Percentiles rank a stretch among this genome's conserved stretches.
phyloP scores from a whole-genome alignment of 2,113 vertebrate genomes.

The Mustela nigripes region DNA sequence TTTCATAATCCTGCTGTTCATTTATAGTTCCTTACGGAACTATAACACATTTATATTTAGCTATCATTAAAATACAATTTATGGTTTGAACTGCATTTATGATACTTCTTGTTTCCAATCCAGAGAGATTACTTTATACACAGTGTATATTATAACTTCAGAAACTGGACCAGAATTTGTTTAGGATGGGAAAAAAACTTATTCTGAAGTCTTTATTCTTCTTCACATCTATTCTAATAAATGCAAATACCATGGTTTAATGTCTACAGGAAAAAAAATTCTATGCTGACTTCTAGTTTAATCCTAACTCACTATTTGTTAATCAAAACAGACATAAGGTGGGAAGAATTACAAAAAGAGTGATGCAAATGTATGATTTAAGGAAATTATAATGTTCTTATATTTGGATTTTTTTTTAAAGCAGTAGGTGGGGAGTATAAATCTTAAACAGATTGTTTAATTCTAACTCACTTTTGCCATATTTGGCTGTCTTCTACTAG shows the following conservation, averaged over 20 bases:
- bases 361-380: neutral
- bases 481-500: neutral
- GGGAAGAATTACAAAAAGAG: neutral
- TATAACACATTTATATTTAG: neutral
- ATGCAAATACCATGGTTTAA: constrained; percentile 19
- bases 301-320: neutral
- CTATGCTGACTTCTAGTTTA: constrained; percentile 23
- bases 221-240: constrained; percentile 1
- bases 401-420: constrained; percentile 3
- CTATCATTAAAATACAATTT: neutral
- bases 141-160: neutral
- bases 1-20: neutral
- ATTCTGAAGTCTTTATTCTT: neutral
- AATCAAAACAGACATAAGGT: neutral
- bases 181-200: neutral
- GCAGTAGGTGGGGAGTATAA: neutral
- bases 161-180: constrained; percentile 35
- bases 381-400: neutral
- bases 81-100: constrained; percentile 28
- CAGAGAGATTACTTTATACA: constrained; percentile 1
- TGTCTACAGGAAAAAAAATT: neutral
- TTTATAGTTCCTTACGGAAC: neutral
- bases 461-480: constrained; percentile 11
- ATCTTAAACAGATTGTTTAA: constrained; percentile 18
- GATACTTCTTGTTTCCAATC: constrained; percentile 17